phyloP scores from a whole-genome alignment of 2,797 vertebrate genomes.

The Hypotaenidia okinawae region DNA sequence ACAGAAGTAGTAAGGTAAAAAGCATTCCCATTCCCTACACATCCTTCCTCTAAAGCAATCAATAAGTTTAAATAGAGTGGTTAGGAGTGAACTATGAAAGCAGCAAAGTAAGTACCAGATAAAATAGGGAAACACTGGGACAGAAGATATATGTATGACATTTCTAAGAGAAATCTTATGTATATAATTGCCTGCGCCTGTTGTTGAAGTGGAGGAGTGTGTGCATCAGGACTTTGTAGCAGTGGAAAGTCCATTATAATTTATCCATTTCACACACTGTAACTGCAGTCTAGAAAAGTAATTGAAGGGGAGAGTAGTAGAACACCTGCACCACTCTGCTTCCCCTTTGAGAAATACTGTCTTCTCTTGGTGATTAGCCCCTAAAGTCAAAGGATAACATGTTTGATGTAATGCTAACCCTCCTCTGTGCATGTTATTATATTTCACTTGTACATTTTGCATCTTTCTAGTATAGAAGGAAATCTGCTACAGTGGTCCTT shows the following conservation, averaged over 20 bases:
- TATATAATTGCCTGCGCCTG: background rate
- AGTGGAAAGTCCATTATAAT: background rate
- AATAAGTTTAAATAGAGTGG: conserved; percentile 42
- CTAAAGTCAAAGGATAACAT: background rate
- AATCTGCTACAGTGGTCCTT: background rate
- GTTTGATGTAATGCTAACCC: background rate
- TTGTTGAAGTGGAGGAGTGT: background rate
- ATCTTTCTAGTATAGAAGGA: background rate
- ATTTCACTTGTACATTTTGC: fast-evolving
- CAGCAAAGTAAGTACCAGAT: background rate
- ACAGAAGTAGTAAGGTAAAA: background rate
- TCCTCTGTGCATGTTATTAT: background rate
- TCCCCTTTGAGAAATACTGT: background rate
- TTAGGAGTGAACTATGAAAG: conserved; percentile 26
- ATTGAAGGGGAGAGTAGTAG: background rate
- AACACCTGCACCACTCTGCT: fast-evolving
- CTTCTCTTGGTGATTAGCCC: background rate
- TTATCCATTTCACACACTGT: background rate
- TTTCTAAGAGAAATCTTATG: background rate
- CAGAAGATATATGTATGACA: background rate
- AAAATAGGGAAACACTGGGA: conserved; percentile 13
- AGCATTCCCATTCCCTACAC: background rate
- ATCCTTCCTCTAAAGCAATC: conserved; percentile 25
- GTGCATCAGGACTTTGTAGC: background rate
- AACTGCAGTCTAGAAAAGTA: background rate